Base-by-base conservation (phyloP, 1,140 invertebrate species). In the Anoplolepis gracilipes region DNA sequence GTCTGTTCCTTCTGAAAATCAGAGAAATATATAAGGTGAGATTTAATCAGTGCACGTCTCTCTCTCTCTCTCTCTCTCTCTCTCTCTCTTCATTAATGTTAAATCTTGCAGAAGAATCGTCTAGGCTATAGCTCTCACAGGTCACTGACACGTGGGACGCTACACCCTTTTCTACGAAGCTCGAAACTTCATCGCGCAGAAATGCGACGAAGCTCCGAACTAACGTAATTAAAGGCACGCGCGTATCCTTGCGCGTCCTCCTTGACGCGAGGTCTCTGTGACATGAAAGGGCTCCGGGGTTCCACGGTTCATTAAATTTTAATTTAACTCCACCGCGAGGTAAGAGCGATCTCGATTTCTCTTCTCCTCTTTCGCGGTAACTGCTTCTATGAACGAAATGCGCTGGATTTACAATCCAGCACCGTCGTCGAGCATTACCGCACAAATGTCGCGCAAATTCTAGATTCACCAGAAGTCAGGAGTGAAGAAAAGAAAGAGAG, bases 1-100 rank as follows among this genome's bases (percentile, higher is more conserved):
- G 73, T 93, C 82, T 91, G 91, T 33, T 94, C 93, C 73, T 95
- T 94, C 92, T 94, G 90, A 3, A 88, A 90, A 62, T 25, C 78
- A n/a, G 30, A 49, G 22, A 49, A 53, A 46, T 59, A n/a, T 22
- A 16, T 22, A 62, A 16, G 3, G 8, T 33, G 13, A 42, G 11
- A 57, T 19, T 81, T 7, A 19, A 53, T 69, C 22, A 16, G 39
- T 76, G 53, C 11, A 33, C 28, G 28, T 55, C 49, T 13, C 33
- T 49, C 46, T 49, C 70, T 13, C 33, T 46, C 70, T 13, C 33
- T 55, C 49, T 13, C 33, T 49, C 46, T 49, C 70, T 13, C 33
- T 55, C 30, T 13, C 22, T 49, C 13, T 49, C 49, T 13, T 11
- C 22, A 73, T 73, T 30, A n/a, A 30, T 19, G 19, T 72, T 49